phyloP scores from a whole-genome alignment of 2,113 vertebrate genomes.

The Syngnathus floridae region DNA sequence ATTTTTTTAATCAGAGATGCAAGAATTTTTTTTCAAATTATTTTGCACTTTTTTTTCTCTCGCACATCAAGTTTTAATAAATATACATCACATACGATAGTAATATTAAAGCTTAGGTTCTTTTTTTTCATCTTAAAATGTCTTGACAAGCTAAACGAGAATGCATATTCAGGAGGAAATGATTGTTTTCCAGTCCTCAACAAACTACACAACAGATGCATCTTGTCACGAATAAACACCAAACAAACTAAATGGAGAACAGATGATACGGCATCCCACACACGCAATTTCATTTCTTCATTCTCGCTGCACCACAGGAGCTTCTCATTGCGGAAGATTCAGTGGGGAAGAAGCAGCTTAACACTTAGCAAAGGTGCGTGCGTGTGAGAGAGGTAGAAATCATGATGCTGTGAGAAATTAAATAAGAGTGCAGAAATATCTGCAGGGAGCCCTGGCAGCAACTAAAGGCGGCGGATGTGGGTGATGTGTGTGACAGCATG shows the following conservation, averaged over 20 bases:
- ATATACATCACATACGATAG: too few species aligned
- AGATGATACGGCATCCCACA: not conserved
- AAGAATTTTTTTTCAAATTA: too few species aligned
- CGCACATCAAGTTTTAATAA: too few species aligned
- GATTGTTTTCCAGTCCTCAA: not conserved
- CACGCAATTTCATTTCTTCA: not conserved
- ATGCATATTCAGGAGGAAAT: not conserved
- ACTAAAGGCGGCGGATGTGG: constrained; percentile 10
- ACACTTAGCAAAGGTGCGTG: constrained; percentile 11
- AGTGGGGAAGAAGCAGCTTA: constrained; percentile 13
- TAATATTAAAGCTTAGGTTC: too few species aligned
- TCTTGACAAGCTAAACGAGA: not conserved
- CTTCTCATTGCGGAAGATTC: constrained; percentile 22
- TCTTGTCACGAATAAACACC: not conserved
- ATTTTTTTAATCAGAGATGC: too few species aligned
- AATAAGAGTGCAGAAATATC: constrained; percentile 25
- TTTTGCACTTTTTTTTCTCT: too few species aligned
- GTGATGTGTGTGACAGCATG: not conserved
- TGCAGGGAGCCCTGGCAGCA: constrained; percentile 24
- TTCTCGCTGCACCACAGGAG: constrained; percentile 11
- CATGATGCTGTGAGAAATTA: constrained; percentile 29
- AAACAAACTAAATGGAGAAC: constrained; percentile 25
- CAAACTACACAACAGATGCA: not conserved
- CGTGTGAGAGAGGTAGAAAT: not conserved
- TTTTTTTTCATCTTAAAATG: not conserved